A percentile compares a stretch with the other conserved stretches of the same genome.
Conservation (phyloP, 2,113 vertebrate genomes). For the Rhabdomys dilectus region DNA sequence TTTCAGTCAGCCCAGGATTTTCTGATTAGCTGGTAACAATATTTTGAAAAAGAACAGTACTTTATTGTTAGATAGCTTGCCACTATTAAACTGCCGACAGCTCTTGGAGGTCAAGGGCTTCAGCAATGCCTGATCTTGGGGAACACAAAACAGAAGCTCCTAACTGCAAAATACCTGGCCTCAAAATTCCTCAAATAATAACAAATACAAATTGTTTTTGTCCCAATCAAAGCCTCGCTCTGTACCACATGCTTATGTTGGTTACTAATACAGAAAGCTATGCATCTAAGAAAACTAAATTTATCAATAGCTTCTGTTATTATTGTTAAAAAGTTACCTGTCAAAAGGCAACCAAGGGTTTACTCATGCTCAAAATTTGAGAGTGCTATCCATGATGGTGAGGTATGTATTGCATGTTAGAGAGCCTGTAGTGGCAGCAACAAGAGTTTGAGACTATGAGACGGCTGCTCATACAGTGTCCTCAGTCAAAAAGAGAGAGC, state of each 20-base stretch:
- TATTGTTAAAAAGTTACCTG: neutral
- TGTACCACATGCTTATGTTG: neutral
- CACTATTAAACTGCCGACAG: neutral
- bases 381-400: neutral
- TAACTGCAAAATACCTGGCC: rapidly evolving
- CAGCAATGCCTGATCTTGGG: neutral
- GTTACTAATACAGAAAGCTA: neutral
- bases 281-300: neutral
- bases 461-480: neutral
- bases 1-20: neutral
- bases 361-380: too few relatives aligned
- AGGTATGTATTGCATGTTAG: too few relatives aligned
- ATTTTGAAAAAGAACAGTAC: neutral
- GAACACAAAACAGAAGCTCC: neutral
- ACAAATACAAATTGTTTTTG: neutral
- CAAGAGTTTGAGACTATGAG: too few relatives aligned
- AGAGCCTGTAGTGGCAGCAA: too few relatives aligned
- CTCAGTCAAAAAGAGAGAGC: neutral
- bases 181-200: neutral
- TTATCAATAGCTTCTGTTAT: neutral
- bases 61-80: neutral
- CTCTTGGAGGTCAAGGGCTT: neutral
- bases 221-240: neutral
- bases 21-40: neutral
- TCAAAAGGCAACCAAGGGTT: neutral